A percentile compares a stretch with the other conserved stretches of the same genome.
Conservation (phyloP, 2,797 vertebrate species). For the Phrynocephalus forsythii region DNA sequence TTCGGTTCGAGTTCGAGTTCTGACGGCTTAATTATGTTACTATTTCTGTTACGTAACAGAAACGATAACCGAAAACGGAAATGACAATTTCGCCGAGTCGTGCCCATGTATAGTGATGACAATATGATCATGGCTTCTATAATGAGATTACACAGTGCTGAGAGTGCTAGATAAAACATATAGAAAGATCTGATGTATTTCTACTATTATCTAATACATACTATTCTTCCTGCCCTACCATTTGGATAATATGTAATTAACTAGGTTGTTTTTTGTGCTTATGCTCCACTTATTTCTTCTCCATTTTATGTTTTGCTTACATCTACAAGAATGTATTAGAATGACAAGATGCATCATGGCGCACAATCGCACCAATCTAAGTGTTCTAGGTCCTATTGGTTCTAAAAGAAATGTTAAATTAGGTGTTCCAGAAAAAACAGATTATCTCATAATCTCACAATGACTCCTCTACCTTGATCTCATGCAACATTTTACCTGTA, state of each 20-base stretch:
- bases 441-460: not conserved
- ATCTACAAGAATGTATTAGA: not conserved
- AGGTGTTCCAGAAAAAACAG: not conserved
- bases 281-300: too few relatives aligned
- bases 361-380: not conserved
- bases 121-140: not conserved
- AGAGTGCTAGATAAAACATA: constrained; percentile 13
- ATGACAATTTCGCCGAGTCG: too few relatives aligned
- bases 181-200: not conserved
- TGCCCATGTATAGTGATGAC: too few relatives aligned
- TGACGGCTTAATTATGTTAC: too few relatives aligned
- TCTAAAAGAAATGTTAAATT: not conserved
- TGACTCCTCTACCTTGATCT: not conserved
- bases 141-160: not conserved
- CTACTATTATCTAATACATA: constrained; percentile 13
- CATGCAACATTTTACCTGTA: not conserved
- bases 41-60: too few relatives aligned
- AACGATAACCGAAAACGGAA: too few relatives aligned
- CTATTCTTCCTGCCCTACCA: constrained; percentile 15
- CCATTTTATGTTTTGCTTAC: not conserved
- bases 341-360: not conserved
- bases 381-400: not conserved
- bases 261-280: too few relatives aligned
- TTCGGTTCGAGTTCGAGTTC: too few relatives aligned
- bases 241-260: not conserved